phyloP scores from a whole-genome alignment of 2,797 vertebrate species.

The Microctenopoma stevenorrisi region DNA sequence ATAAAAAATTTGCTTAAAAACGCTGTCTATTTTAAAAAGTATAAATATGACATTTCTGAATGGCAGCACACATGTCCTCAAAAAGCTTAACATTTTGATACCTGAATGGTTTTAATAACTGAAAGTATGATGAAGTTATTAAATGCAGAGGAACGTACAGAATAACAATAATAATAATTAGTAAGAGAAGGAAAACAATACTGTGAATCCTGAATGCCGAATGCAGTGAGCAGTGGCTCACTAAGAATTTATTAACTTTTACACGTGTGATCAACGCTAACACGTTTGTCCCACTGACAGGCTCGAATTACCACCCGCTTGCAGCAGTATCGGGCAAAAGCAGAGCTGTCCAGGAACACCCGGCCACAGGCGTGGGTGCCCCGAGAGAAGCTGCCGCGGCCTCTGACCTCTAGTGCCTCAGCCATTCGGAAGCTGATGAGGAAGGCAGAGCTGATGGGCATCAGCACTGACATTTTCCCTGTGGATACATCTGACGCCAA shows the following conservation, averaged over 20 bases:
- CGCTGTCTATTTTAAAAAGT: too few species aligned
- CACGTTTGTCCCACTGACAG: conserved; percentile 69
- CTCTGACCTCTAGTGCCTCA: conserved; percentile 96
- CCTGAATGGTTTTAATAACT: too few species aligned
- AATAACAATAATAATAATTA: too few species aligned
- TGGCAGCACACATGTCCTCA: too few species aligned
- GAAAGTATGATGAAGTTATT: too few species aligned
- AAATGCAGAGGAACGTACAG: too few species aligned
- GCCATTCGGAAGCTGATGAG: conserved; percentile 98
- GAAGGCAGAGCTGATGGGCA: conserved; percentile 97
- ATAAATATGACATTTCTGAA: too few species aligned
- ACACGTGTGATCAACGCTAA: not conserved
- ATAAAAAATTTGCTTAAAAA: too few species aligned
- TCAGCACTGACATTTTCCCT: conserved; percentile 97
- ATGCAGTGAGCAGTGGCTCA: not conserved
- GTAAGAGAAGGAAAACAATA: too few species aligned
- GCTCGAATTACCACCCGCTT: conserved; percentile 94
- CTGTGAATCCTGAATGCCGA: too few species aligned
- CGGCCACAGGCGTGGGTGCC: conserved; percentile 98
- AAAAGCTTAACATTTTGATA: too few species aligned
- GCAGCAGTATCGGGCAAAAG: conserved; percentile 96
- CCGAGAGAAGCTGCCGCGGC: conserved; percentile 94
- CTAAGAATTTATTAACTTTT: not conserved
- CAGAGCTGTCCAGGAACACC: conserved; percentile 94
- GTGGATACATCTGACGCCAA: conserved; percentile 96